Percentiles rank a stretch among this genome's conserved stretches.
Evolutionary conservation across 2,888 invertebrate genomes (phyloP).

Genomic region (Norana najaformis): DNA sequence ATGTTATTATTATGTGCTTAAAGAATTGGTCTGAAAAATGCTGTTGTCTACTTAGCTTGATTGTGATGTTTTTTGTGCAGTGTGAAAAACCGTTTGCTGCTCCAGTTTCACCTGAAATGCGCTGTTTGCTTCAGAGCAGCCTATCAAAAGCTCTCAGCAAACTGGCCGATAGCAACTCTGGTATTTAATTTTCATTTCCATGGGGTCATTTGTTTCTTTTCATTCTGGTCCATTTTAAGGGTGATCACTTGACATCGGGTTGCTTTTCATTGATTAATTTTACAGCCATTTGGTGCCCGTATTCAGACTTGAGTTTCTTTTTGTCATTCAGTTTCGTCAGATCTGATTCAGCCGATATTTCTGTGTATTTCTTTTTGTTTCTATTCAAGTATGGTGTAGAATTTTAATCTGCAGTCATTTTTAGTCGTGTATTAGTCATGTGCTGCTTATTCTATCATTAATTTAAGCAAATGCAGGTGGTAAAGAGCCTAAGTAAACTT

Average conservation of each 20-base stretch:
- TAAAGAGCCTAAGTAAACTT: too few species aligned
- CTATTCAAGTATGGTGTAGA: too few species aligned
- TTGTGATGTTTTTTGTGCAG: background rate
- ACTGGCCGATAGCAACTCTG: background rate
- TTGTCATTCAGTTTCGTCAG: too few species aligned
- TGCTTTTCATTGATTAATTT: background rate
- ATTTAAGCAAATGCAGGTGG: background rate
- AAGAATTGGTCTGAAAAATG: background rate
- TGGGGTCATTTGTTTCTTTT: background rate
- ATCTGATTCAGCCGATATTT: too few species aligned
- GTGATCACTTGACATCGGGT: background rate
- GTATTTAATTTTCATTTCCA: background rate
- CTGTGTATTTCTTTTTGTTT: too few species aligned
- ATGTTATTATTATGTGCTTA: background rate
- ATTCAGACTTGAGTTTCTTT: background rate
- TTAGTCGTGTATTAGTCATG: background rate
- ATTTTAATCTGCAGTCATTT: background rate
- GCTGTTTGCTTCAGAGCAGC: background rate
- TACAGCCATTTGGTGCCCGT: background rate
- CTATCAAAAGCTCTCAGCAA: background rate
- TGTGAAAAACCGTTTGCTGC: background rate
- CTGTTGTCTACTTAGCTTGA: background rate
- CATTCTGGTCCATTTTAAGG: background rate
- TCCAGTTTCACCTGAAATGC: background rate
- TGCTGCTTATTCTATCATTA: background rate